Base-by-base conservation (phyloP, 2,113 vertebrate species). In the Monopterus albus region DNA sequence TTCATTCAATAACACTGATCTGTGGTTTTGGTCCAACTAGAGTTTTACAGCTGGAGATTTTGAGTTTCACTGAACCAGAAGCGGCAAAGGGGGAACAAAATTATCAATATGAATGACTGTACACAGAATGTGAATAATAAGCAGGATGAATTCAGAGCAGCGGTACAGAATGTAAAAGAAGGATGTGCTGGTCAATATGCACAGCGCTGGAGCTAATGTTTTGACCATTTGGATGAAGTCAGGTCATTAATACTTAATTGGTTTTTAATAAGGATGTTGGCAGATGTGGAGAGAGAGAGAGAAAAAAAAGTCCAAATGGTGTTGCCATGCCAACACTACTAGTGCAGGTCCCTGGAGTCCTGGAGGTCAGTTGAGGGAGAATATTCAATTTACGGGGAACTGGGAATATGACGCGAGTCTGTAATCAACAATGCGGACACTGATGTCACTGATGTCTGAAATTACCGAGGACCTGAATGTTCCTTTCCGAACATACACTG, bases 261-360 rank as follows among this genome's bases (percentile, higher is more conserved):
- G 20, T 40, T 61, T 78, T 75, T 84, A 85, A 78, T 67, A 23
- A 55, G 64, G 65, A 63, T 31, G 72, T 8, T 53, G 25, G 29
- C 46, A 31, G 52, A 35, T n/a, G n/a, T n/a, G n/a, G 59, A 17
- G 15, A 38, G 18, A 46, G 28, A 36, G 23, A 21, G 57, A 68
- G 38, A 29, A 47, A 46, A 63, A 39, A 49, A 50, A 5, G n/a
- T 40, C 25, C 3, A 28, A 26, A 31, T 6, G 8, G 25, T 45
- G 20, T 89, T 85, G 45, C 82, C 64, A 84, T 88, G 85, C 51
- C 77, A 57, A 78, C 82, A 0, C 23, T 35, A 26, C 13, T 20
- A 14, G 4, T 9, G 7, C 40, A 65, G 29, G 21, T 8, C 31
- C 40, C 55, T 21, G 52, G 43, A 58, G 71, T 65, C 52, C 52